phyloP scores from a whole-genome alignment of 2,888 invertebrate genomes.

The Euproctis similis region DNA sequence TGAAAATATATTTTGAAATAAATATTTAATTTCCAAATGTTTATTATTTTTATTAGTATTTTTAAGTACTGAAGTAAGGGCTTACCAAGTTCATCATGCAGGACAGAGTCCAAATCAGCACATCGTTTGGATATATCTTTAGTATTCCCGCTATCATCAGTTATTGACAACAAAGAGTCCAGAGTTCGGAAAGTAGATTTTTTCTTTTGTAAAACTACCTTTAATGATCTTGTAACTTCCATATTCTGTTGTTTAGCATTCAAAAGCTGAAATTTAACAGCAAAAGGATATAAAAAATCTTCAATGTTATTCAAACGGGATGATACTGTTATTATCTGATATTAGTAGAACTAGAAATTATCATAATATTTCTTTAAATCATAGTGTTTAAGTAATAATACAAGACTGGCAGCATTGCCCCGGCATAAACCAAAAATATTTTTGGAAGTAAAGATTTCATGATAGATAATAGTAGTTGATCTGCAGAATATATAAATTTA shows the following conservation, averaged over 20 bases:
- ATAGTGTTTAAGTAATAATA: too few species aligned
- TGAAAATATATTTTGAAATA: constrained; percentile 43
- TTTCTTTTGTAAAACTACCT: constrained; percentile 73
- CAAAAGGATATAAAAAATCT: too few species aligned
- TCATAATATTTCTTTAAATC: too few species aligned
- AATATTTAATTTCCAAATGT: not conserved
- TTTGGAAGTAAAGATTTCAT: too few species aligned
- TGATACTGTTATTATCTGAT: too few species aligned
- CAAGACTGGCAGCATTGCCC: too few species aligned
- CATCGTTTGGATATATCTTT: constrained; percentile 80
- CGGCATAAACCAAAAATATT: too few species aligned
- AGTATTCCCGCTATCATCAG: constrained; percentile 57
- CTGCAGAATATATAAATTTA: too few species aligned
- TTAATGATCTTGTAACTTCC: constrained; percentile 81
- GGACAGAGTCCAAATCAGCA: constrained; percentile 82
- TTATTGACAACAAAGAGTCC: constrained; percentile 78
- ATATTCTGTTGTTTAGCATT: constrained; percentile 75
- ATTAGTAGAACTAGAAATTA: too few species aligned
- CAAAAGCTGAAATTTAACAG: constrained; percentile 74
- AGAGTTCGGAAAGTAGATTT: constrained; percentile 79
- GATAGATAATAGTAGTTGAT: too few species aligned
- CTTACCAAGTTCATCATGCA: constrained; percentile 78
- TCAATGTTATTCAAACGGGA: too few species aligned
- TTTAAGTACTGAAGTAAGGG: constrained; percentile 2
- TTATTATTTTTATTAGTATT: too few species aligned